Conservation (phyloP, 2,113 vertebrate genomes). For the Apeltes quadracus region DNA sequence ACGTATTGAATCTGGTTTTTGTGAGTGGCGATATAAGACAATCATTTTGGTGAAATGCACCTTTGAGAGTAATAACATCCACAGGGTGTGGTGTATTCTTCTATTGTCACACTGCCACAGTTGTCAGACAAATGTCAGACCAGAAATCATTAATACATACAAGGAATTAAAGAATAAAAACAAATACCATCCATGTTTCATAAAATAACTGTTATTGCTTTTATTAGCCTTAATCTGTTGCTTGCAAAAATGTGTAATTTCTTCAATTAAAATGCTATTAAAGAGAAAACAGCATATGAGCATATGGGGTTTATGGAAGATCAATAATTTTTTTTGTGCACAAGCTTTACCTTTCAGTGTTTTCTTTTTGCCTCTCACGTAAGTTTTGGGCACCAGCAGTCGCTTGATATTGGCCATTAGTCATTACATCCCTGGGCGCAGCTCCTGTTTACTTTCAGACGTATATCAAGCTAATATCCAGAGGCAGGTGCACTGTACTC, state of each 20-base stretch:
- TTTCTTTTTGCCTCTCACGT: not conserved
- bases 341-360: constrained; percentile 4
- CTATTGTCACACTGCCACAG: constrained; percentile 53
- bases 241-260: constrained; percentile 4
- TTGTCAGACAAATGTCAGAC: constrained; percentile 56
- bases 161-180: constrained; percentile 54
- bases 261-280: not conserved
- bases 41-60: constrained; percentile 5
- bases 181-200: constrained; percentile 37
- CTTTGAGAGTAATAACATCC: constrained; percentile 22
- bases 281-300: not conserved
- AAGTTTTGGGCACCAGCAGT: not conserved
- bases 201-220: constrained; percentile 54
- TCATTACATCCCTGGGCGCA: constrained; percentile 27
- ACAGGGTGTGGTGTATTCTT: constrained; percentile 28
- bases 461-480: constrained; percentile 54
- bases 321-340: not conserved
- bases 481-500: constrained; percentile 57
- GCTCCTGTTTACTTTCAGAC: constrained; percentile 67
- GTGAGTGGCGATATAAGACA: constrained; percentile 31
- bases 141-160: constrained; percentile 33
- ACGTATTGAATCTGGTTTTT: constrained; percentile 39
- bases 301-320: not conserved
- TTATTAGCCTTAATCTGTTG: constrained; percentile 30
- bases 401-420: constrained; percentile 35